Base-by-base conservation (phyloP, 2,113 vertebrate genomes). In the Gnathonemus longibarbis region DNA sequence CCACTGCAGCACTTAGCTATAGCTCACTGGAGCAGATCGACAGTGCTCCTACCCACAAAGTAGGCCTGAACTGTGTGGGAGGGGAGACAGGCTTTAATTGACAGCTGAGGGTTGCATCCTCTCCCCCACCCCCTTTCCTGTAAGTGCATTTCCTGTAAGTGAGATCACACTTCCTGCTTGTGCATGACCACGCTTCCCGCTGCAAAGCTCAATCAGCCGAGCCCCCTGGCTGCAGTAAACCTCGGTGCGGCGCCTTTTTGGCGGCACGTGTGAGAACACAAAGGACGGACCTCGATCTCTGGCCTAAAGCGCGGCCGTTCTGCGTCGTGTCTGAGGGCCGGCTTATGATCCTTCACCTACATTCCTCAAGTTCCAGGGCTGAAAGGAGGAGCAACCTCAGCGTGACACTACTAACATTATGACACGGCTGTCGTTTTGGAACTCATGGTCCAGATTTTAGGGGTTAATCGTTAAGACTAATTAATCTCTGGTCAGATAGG, bases 121-220 rank as follows among this genome's bases (percentile, higher is more conserved):
- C 9, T 1, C 6, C 46, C 48, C 45, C 21, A 24, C 84, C 85
- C 46, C 27, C 11, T 85, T 35, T 35, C 1, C 9, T 89, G 90
- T 90, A 46, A 88, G 89, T 89, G 31, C 88, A 91, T 91, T 94
- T 94, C 93, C 92, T 94, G 92, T 92, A 91, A 89, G 90, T 92
- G 91, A 91, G 89, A 89, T 93, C 92, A 92, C 53, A 31, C 80
- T 89, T 94, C 89, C 91, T 90, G 93, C 89, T 90, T 92, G 66
- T 86, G 91, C 90, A 90, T 89, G 89, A 90, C 88, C 90, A 90
- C 85, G 89, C 52, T 90, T 50, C 27, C 10, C 39, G 24, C 8
- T 5, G n/a, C n/a, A 21, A 11, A 0, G 66, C 7, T 17, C 52
- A 89, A 83, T 66, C 11, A 31, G 31, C 70, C 31, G 27, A 39